Evolutionary conservation across 2,888 invertebrate genomes (phyloP).

Genomic region (Cantharis flavilabris): DNA sequence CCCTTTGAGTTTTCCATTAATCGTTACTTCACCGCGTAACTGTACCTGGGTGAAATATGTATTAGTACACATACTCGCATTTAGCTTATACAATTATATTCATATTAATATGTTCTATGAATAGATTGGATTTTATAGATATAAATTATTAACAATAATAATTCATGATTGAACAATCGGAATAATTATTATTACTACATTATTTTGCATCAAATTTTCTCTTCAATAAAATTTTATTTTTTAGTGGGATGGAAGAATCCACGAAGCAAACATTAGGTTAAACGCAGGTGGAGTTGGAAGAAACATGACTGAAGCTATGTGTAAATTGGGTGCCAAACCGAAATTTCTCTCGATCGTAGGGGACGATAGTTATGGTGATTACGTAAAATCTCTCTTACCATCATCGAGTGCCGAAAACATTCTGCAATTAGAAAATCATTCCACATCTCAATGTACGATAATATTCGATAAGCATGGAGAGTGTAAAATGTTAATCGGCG

Average conservation of each 20-base stretch:
- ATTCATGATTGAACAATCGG: no score
- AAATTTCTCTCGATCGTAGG: conserved; percentile 79
- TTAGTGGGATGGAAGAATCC: conserved; percentile 81
- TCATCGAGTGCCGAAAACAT: conserved; percentile 47
- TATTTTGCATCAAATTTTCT: no score
- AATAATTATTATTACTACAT: no score
- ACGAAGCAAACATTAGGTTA: conserved; percentile 66
- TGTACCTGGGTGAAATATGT: neutral
- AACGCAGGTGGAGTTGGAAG: conserved; percentile 89
- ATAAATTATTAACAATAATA: neutral
- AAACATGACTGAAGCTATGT: conserved; percentile 87
- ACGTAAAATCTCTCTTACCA: conserved; percentile 51
- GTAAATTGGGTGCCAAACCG: conserved; percentile 68
- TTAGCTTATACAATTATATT: neutral
- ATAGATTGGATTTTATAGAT: neutral
- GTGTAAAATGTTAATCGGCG: conserved; percentile 79
- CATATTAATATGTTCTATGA: no score
- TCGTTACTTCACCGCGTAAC: neutral
- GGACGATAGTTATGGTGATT: conserved; percentile 64
- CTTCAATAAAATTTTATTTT: conserved; percentile 39
- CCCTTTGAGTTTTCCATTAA: neutral
- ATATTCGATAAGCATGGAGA: conserved; percentile 77
- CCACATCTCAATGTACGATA: conserved; percentile 77
- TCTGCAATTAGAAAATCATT: conserved; percentile 45
- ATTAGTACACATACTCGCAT: neutral